These are phyloP conservation scores for Actinopyga echinites DNA, from an alignment of 53 echinoderm and acorn worm genomes.

Conservation along the genomic window DNA sequence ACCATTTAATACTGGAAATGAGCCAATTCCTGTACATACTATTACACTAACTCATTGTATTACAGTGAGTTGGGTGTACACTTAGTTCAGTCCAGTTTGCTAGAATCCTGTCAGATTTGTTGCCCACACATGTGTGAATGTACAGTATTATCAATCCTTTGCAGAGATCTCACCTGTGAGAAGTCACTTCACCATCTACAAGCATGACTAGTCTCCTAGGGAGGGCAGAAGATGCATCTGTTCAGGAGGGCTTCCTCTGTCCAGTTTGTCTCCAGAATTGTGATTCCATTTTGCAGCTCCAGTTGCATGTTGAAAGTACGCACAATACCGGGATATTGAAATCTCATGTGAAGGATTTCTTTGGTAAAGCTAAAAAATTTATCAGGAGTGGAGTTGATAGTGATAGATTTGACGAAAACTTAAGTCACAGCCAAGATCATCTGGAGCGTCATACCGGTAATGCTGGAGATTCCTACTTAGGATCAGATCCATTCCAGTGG, in stretches of 20 bases:
- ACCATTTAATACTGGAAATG: too few relatives aligned
- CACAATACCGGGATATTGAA: slow-evolving; percentile 79
- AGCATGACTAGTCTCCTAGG: not conserved
- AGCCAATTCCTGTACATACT: too few relatives aligned
- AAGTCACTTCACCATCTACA: too few relatives aligned
- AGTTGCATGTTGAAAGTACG: slow-evolving; percentile 80
- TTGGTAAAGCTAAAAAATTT: slow-evolving; percentile 79
- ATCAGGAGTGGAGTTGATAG: slow-evolving; percentile 49
- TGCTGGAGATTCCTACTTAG: slow-evolving; percentile 30
- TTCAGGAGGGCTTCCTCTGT: slow-evolving; percentile 89
- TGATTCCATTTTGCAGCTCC: slow-evolving; percentile 78
- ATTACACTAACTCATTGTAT: too few relatives aligned
- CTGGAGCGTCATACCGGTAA: not conserved
- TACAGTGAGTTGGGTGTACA: too few relatives aligned
- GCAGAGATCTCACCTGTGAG: too few relatives aligned
- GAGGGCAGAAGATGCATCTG: slow-evolving; percentile 51
- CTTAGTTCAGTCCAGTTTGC: too few relatives aligned
- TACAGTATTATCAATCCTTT: too few relatives aligned
- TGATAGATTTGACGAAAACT: not conserved
- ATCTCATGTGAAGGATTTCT: slow-evolving; percentile 72
- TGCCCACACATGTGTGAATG: too few relatives aligned
- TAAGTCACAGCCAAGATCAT: slow-evolving; percentile 19
- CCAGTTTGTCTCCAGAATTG: slow-evolving; percentile 88
- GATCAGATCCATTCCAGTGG: slow-evolving; percentile 72
- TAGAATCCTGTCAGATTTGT: too few relatives aligned